Evolutionary conservation across 2,797 vertebrate species (phyloP).

Genomic region (Buphagus erythrorhynchus): DNA sequence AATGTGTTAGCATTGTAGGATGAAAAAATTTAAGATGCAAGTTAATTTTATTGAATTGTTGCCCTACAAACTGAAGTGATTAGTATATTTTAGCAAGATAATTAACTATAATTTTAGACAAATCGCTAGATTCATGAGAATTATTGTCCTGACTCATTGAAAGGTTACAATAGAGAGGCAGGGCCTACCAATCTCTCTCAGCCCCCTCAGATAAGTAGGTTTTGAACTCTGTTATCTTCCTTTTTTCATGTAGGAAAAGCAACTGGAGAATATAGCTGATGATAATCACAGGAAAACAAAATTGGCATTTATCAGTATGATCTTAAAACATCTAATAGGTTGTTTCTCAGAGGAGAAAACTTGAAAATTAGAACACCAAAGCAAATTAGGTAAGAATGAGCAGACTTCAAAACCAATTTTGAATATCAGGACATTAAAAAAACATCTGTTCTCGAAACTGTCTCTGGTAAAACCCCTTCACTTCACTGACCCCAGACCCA

Average conservation of each 20-base stretch:
- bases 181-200: background rate
- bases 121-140: background rate
- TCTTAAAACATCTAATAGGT: background rate
- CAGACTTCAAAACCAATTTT: background rate
- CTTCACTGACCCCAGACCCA: background rate
- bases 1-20: background rate
- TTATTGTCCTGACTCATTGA: background rate
- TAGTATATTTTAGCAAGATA: background rate
- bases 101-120: background rate
- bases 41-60: background rate
- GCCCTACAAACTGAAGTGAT: background rate
- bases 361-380: background rate
- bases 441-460: background rate
- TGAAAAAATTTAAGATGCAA: background rate
- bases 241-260: background rate
- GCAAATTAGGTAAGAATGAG: background rate
- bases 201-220: background rate
- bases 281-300: background rate
- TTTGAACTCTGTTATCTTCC: background rate
- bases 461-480: background rate
- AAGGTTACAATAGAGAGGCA: background rate
- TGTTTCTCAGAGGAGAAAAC: background rate
- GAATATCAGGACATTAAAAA: background rate
- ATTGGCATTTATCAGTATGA: background rate
- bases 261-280: background rate